Conservation (phyloP, 1,140 invertebrate species). For the Nephila pilipes region DNA sequence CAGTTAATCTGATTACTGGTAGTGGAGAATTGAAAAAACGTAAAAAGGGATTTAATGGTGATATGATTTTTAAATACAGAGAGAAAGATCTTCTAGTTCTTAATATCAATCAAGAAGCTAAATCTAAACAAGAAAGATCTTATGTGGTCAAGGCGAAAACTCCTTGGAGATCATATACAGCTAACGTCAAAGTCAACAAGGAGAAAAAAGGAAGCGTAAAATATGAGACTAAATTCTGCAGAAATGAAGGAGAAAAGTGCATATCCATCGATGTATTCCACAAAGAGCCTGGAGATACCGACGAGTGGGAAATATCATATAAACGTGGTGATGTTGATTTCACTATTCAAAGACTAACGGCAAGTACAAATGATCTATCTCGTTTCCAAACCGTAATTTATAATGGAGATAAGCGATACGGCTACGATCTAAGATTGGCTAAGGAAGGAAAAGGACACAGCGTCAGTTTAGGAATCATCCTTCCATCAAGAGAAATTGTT, state of each 20-base stretch:
- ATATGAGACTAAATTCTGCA: slow-evolving; percentile 60
- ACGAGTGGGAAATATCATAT: slow-evolving; percentile 58
- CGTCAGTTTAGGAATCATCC: slow-evolving; percentile 55
- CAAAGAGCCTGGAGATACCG: slow-evolving; percentile 10
- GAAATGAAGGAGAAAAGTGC: slow-evolving; percentile 48
- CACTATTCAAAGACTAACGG: slow-evolving; percentile 59
- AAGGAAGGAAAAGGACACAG: slow-evolving; percentile 50
- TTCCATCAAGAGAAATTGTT: slow-evolving; percentile 67
- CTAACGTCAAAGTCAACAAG: slow-evolving; percentile 13
- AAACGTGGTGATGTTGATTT: slow-evolving; percentile 43
- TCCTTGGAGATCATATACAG: slow-evolving; percentile 10
- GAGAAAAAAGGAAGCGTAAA: slow-evolving; percentile 58
- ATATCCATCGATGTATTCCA: slow-evolving; percentile 47
- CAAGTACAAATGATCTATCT: slow-evolving; percentile 42
- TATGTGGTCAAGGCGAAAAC: slow-evolving; percentile 59
- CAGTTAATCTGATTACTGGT: slow-evolving; percentile 24
- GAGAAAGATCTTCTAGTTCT: slow-evolving; percentile 45
- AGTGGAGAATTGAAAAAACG: slow-evolving; percentile 68
- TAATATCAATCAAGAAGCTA: slow-evolving; percentile 49
- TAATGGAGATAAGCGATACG: slow-evolving; percentile 62
- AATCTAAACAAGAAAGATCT: slow-evolving; percentile 61
- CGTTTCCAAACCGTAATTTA: slow-evolving; percentile 66
- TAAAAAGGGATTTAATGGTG: slow-evolving; percentile 66
- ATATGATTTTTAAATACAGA: slow-evolving; percentile 69
- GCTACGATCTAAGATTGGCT: slow-evolving; percentile 64